Evolutionary conservation across 1,140 invertebrate genomes (phyloP).

Genomic region (Hestina assimilis): DNA sequence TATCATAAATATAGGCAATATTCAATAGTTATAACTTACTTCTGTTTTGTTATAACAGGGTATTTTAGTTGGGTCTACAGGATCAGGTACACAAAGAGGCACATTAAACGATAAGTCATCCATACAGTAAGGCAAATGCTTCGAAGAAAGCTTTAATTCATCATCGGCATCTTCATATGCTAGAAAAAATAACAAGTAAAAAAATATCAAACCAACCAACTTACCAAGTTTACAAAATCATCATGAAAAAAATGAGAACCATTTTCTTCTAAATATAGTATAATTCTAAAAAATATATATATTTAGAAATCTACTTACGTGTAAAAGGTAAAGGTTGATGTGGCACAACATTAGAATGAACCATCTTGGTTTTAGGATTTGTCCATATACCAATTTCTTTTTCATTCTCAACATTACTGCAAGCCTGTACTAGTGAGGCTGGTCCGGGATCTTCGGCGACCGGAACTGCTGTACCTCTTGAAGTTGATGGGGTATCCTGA

Average conservation of each 20-base stretch:
- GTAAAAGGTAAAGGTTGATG: conserved; percentile 68
- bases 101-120: conserved; percentile 79
- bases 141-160: conserved; percentile 62
- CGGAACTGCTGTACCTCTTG: conserved; percentile 44
- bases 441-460: conserved; percentile 55
- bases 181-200: conserved; percentile 24
- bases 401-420: conserved; percentile 66
- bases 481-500: conserved; percentile 71
- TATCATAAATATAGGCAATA: too few species aligned
- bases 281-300: background rate
- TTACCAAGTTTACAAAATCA: too few species aligned
- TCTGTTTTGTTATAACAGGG: conserved; percentile 80
- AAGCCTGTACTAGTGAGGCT: conserved; percentile 65
- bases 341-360: conserved; percentile 65
- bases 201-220: too few species aligned
- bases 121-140: conserved; percentile 75
- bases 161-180: conserved; percentile 82
- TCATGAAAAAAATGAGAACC: too few species aligned
- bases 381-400: conserved; percentile 76
- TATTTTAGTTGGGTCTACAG: conserved; percentile 79
- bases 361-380: conserved; percentile 74
- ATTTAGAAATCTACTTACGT: conserved; percentile 49
- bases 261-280: too few species aligned
- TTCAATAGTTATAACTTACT: conserved; percentile 37
- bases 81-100: conserved; percentile 81